A percentile compares a stretch with the other conserved stretches of the same genome.
Evolutionary conservation across 2,888 invertebrate species (phyloP).

Genomic region (Aelia acuminata): DNA sequence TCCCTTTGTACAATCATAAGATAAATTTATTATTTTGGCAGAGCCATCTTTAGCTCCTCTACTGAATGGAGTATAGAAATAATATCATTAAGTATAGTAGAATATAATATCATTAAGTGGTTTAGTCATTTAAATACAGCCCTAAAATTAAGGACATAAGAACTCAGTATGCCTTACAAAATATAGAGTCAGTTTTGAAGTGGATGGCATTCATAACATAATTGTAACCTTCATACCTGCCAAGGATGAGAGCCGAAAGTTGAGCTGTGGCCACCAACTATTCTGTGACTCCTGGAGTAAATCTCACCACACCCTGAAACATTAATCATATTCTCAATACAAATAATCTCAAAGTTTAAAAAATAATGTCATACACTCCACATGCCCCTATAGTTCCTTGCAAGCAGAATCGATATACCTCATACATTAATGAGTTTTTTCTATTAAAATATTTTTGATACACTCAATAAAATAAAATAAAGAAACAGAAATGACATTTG

Average conservation of each 20-base stretch:
- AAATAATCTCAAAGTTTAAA: neutral
- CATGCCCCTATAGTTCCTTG: neutral
- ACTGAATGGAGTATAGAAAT: too few relatives aligned
- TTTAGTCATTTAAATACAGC: too few relatives aligned
- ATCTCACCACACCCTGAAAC: constrained; percentile 88
- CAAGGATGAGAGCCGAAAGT: constrained; percentile 94
- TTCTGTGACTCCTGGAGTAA: constrained; percentile 88
- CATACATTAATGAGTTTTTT: neutral
- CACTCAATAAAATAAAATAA: neutral
- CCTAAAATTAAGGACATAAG: too few relatives aligned
- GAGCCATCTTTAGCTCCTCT: too few relatives aligned
- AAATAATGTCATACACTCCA: neutral
- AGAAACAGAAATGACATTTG: neutral
- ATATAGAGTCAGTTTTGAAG: neutral
- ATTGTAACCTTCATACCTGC: constrained; percentile 74
- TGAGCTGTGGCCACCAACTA: constrained; percentile 92
- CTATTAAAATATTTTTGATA: neutral
- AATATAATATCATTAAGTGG: too few relatives aligned
- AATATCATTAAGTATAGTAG: too few relatives aligned
- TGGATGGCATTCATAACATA: neutral
- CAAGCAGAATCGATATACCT: constrained; percentile 1
- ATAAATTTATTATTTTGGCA: too few relatives aligned
- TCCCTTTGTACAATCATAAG: too few relatives aligned
- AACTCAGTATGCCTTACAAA: neutral
- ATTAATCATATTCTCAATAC: neutral